Base-by-base conservation (phyloP, 2,888 invertebrate genomes). In the Nemurella pictetii region DNA sequence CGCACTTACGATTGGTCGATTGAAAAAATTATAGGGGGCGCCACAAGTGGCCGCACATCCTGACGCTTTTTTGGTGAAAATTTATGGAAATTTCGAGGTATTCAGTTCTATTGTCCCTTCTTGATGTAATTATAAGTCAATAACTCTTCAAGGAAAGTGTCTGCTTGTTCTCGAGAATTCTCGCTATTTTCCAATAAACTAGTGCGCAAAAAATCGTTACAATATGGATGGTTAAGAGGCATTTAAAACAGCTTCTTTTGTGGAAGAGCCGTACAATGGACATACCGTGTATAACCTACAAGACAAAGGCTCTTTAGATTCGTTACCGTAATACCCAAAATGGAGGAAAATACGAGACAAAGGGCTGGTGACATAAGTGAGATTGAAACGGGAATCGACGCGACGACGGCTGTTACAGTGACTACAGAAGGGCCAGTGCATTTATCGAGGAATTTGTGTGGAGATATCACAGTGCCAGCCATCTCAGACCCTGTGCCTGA, bases 21-120 rank as follows among this genome's bases (percentile, higher is more conserved):
- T 55, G 55, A 20, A 55, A 26, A 75, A 75, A 75, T 27, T 75
- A 28, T 75, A 78, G 78, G 28, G 78, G 28, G 78, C 78, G 78
- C 78, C 78, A 78, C 78, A 78, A 78, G 78, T 78, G 78, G 78
- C 78, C n/a, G 30, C 78, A 78, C 75, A 78, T 78, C 78, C 78
- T 30, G 78, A 78, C 78, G 78, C 78, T 78, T 30, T 78, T 78
- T 28, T 15, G n/a, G 26, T 78, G 78, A 78, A 30, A 75, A 75
- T 28, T 29, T 78, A 78, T 78, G 78, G 5, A 78, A 78, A 78
- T 78, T 78, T 5, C 9, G 55, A 55, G 55, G 9, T 55, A 55
- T 20, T 55, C 55, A 20, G 55, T 55, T 55, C 55, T 55, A 55
- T 55, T 55, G 55, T 55, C 55, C 12, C 20, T 55, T 55, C 20